Evolutionary conservation across 2,797 vertebrate species (phyloP).

Genomic region (Margarornis squamiger): DNA sequence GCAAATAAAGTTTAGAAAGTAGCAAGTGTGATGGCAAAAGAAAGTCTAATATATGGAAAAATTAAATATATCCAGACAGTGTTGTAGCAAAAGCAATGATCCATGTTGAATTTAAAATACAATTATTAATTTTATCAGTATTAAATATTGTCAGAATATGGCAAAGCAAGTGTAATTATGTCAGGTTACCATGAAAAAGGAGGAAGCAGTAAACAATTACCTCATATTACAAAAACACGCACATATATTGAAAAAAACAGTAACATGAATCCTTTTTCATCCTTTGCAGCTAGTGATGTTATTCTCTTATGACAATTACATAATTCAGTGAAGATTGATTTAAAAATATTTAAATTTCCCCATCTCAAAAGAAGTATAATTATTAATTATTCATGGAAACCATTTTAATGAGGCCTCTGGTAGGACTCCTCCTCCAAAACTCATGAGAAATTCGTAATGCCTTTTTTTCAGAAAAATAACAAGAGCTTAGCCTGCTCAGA

Average conservation of each 20-base stretch:
- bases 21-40: conserved; percentile 2
- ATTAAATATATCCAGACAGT: background rate
- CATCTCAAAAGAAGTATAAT: background rate
- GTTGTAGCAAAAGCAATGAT: background rate
- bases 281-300: conserved; percentile 26
- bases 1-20: background rate
- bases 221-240: background rate
- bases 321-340: background rate
- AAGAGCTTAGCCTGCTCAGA: background rate
- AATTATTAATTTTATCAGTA: background rate
- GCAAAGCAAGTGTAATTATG: background rate
- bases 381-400: conserved; percentile 48
- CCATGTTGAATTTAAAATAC: background rate
- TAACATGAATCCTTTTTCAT: background rate
- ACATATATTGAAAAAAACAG: background rate
- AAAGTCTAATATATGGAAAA: conserved; percentile 13
- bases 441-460: conserved; percentile 30
- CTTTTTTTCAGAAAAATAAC: background rate
- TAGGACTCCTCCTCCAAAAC: conserved; percentile 39
- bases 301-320: conserved; percentile 13
- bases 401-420: conserved; percentile 38
- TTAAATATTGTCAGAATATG: background rate
- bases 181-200: background rate
- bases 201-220: background rate
- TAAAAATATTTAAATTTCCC: conserved; percentile 21